Percentiles rank a stretch among this genome's conserved stretches.
These are phyloP conservation scores for Zaprionus bogoriensis DNA, from an alignment of 2,888 invertebrate genomes.

Conservation along the genomic window DNA sequence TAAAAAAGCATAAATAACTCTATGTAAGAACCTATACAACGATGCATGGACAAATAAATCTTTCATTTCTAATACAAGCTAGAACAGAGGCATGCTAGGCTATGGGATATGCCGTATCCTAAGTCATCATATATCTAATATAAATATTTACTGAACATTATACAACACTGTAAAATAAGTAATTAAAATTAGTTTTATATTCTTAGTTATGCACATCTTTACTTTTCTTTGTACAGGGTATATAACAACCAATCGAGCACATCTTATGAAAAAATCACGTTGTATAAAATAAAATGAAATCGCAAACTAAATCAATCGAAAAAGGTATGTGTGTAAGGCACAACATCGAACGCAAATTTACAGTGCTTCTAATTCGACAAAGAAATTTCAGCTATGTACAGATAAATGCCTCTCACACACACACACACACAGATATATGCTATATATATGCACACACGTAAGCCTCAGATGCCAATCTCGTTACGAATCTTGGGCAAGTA, in stretches of 20 bases:
- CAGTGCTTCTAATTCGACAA: slow-evolving; percentile 47
- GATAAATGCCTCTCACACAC: neutral
- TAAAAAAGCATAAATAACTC: too few relatives aligned
- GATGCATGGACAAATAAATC: slow-evolving; percentile 16
- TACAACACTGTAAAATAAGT: too few relatives aligned
- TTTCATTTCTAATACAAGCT: slow-evolving; percentile 3
- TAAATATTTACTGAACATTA: too few relatives aligned
- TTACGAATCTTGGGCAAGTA: slow-evolving; percentile 33
- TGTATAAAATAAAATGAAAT: slow-evolving; percentile 23
- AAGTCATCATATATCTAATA: too few relatives aligned
- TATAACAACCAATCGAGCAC: neutral
- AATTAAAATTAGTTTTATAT: too few relatives aligned
- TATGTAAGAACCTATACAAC: neutral
- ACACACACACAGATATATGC: slow-evolving; percentile 5
- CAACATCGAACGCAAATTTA: slow-evolving; percentile 39
- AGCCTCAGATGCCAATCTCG: slow-evolving; percentile 28
- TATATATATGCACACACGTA: slow-evolving; percentile 2
- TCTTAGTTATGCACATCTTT: neutral
- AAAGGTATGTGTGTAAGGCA: slow-evolving; percentile 18
- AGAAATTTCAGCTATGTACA: slow-evolving; percentile 16
- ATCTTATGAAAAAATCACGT: slow-evolving; percentile 20
- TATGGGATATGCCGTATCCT: neutral
- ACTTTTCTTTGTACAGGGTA: neutral
- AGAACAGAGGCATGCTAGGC: neutral
- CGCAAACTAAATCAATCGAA: slow-evolving; percentile 27